A percentile compares a stretch with the other conserved stretches of the same genome.
phyloP scores from a whole-genome alignment of 2,888 invertebrate species.

The Patella pellucida region DNA sequence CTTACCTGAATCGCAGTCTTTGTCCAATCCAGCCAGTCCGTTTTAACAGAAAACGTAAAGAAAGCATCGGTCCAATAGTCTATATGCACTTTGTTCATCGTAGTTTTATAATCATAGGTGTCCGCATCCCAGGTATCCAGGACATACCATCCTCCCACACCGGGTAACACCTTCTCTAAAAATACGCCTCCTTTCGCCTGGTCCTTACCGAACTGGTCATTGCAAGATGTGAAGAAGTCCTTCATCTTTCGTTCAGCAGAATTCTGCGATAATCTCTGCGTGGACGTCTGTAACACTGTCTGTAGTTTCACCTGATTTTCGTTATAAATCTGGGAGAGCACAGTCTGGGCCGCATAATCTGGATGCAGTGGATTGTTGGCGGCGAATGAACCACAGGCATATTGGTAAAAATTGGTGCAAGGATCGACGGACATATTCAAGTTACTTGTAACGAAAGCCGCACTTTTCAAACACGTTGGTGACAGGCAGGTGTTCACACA shows the following conservation, averaged over 20 bases:
- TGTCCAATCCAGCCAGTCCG: slow-evolving; percentile 43
- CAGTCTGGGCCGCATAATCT: slow-evolving; percentile 33
- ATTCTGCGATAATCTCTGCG: slow-evolving; percentile 19
- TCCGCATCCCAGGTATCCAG: slow-evolving; percentile 38
- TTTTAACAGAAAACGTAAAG: slow-evolving; percentile 48
- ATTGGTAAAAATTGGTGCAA: slow-evolving; percentile 72
- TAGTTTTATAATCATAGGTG: slow-evolving; percentile 40
- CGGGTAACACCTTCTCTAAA: slow-evolving; percentile 45
- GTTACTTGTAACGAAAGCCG: slow-evolving; percentile 45
- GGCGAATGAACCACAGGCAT: slow-evolving; percentile 73
- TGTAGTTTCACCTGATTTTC: slow-evolving; percentile 53
- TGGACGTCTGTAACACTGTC: slow-evolving; percentile 14
- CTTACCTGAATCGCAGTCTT: slow-evolving; percentile 50
- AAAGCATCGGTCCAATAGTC: slow-evolving; percentile 60
- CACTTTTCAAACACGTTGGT: slow-evolving; percentile 51
- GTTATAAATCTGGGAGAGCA: slow-evolving; percentile 47
- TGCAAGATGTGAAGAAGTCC: slow-evolving; percentile 76
- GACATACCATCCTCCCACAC: slow-evolving; percentile 57
- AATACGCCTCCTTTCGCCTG: slow-evolving; percentile 45
- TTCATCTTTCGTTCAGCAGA: slow-evolving; percentile 76
- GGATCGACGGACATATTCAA: slow-evolving; percentile 67
- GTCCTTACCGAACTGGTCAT: slow-evolving; percentile 64
- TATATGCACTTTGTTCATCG: slow-evolving; percentile 48
- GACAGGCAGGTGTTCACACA: slow-evolving; percentile 37
- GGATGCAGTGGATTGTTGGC: slow-evolving; percentile 49